A percentile compares a stretch with the other conserved stretches of the same genome.
Conservation (phyloP, 2,797 vertebrate genomes). For the Danio albolineatus region DNA sequence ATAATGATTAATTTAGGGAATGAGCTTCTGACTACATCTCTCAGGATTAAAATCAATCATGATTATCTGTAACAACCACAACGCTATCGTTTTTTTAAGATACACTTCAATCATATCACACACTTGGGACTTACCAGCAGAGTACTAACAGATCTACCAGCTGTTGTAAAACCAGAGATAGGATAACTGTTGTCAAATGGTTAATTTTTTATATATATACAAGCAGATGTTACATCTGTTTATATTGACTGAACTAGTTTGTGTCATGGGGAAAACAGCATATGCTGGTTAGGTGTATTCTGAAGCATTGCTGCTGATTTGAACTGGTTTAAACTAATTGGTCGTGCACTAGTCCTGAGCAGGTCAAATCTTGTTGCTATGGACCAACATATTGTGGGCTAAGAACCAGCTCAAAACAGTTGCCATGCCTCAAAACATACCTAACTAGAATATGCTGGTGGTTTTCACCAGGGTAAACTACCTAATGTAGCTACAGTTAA, state of each 20-base stretch:
- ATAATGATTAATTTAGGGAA: neutral
- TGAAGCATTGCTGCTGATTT: too few species aligned
- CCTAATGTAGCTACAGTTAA: neutral
- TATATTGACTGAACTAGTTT: neutral
- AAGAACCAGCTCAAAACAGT: too few species aligned
- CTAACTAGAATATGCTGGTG: too few species aligned
- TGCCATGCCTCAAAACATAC: too few species aligned
- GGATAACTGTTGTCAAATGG: neutral
- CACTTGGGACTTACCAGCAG: neutral
- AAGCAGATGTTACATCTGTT: conserved; percentile 1
- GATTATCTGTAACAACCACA: neutral
- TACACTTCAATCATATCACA: neutral
- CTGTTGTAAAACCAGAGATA: conserved; percentile 5
- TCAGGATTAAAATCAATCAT: neutral
- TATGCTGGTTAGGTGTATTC: too few species aligned
- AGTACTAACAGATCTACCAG: conserved; percentile 6
- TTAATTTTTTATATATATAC: neutral
- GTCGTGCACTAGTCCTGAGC: too few species aligned
- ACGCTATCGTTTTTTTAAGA: conserved; percentile 1
- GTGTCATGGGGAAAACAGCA: neutral
- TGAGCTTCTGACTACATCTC: neutral
- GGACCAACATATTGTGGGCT: too few species aligned
- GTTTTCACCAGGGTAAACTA: neutral
- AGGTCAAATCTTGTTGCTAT: too few species aligned
- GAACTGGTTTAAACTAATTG: too few species aligned